These are phyloP conservation scores for Arctia plantaginis DNA, from an alignment of 2,888 invertebrate species.

Conservation along the genomic window DNA sequence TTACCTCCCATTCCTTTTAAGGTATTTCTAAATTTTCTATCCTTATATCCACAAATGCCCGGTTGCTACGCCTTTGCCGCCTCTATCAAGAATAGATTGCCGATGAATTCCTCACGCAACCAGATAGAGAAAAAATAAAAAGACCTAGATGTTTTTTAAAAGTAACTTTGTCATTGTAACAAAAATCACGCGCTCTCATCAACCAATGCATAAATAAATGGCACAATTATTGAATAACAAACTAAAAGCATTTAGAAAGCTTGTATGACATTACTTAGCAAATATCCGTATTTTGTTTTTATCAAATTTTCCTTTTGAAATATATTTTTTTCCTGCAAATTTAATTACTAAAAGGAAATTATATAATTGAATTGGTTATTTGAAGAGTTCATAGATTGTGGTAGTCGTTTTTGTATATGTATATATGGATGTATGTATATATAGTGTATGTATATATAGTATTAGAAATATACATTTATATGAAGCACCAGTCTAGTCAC, in stretches of 20 bases:
- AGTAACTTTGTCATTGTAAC: not conserved
- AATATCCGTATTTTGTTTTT: not conserved
- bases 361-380: not conserved
- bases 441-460: too few relatives aligned
- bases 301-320: not conserved
- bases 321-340: not conserved
- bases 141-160: not conserved
- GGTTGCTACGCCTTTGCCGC: too few relatives aligned
- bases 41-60: too few relatives aligned
- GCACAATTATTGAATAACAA: slow-evolving; percentile 45
- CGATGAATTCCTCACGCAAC: too few relatives aligned
- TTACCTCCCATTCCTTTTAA: too few relatives aligned
- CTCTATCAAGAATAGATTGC: too few relatives aligned
- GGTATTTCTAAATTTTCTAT: too few relatives aligned
- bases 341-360: not conserved
- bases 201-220: not conserved
- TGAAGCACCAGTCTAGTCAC: not conserved
- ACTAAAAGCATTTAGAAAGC: slow-evolving; percentile 37
- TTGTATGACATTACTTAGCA: slow-evolving; percentile 8
- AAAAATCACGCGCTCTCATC: not conserved
- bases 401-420: not conserved
- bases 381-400: not conserved
- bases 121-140: too few relatives aligned
- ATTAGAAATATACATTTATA: too few relatives aligned
- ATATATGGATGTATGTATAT: too few relatives aligned